Conservation (phyloP, 2,888 invertebrate species). For the Apamea epomidion region DNA sequence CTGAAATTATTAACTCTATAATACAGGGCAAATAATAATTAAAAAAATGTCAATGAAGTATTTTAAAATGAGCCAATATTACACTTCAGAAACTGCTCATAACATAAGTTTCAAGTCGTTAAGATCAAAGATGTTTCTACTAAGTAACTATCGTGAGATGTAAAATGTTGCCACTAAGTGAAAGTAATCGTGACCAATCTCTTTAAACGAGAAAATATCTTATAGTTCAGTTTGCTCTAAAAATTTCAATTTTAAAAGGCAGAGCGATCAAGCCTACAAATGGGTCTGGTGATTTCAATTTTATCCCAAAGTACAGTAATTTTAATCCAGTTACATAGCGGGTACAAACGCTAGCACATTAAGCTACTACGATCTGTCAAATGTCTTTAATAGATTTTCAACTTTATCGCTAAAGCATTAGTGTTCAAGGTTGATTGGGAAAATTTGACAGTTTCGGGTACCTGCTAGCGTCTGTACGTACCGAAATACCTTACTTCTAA, state of each 20-base stretch:
- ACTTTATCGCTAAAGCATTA: no score
- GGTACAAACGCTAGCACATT: no score
- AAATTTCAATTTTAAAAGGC: background rate
- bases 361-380: no score
- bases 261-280: background rate
- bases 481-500: background rate
- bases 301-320: background rate
- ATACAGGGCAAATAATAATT: background rate
- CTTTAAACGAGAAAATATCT: slow-evolving; percentile 19
- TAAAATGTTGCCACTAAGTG: slow-evolving; percentile 3
- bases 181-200: slow-evolving; percentile 25
- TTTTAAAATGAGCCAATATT: slow-evolving; percentile 14
- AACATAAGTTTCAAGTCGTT: slow-evolving; percentile 7
- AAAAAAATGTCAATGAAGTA: background rate
- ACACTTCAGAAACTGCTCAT: background rate
- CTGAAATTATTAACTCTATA: background rate
- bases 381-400: no score
- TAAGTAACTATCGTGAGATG: background rate
- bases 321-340: no score
- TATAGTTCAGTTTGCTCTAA: background rate
- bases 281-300: background rate
- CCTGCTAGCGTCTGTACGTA: no score
- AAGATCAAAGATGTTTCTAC: background rate
- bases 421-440: no score
- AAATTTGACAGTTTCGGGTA: no score